Conservation (phyloP, 2,888 invertebrate species). For the Aquatica leii region DNA sequence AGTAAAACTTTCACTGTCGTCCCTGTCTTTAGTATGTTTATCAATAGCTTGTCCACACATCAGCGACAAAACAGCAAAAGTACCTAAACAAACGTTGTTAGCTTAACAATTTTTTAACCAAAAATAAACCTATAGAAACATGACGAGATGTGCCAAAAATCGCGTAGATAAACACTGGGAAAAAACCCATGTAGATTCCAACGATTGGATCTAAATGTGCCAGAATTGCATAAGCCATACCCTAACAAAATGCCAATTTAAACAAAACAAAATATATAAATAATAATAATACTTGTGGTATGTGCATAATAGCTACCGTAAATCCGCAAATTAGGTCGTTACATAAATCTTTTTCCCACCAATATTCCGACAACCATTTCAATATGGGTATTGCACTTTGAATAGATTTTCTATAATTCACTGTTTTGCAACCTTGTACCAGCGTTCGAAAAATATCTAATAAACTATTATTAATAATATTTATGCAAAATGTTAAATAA, state of each 20-base stretch:
- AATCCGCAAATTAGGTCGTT: conserved; percentile 83
- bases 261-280: no score
- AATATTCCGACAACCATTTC: conserved; percentile 73
- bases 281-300: conserved; percentile 60
- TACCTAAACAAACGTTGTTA: no score
- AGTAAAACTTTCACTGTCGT: no score
- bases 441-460: no score
- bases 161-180: conserved; percentile 87
- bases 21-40: no score
- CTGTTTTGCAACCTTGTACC: not conserved
- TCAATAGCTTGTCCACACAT: no score
- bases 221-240: conserved; percentile 80
- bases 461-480: no score
- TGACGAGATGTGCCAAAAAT: conserved; percentile 91
- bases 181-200: conserved; percentile 85
- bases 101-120: no score
- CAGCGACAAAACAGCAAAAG: no score
- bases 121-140: conserved; percentile 77
- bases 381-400: conserved; percentile 64
- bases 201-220: conserved; percentile 78
- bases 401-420: conserved; percentile 16
- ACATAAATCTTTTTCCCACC: conserved; percentile 67
- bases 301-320: conserved; percentile 89
- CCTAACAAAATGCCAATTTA: conserved; percentile 55
- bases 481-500: no score